Percentiles rank a stretch among this genome's conserved stretches.
Conservation (phyloP, 2,797 vertebrate genomes). For the Silurus lanzhouensis region DNA sequence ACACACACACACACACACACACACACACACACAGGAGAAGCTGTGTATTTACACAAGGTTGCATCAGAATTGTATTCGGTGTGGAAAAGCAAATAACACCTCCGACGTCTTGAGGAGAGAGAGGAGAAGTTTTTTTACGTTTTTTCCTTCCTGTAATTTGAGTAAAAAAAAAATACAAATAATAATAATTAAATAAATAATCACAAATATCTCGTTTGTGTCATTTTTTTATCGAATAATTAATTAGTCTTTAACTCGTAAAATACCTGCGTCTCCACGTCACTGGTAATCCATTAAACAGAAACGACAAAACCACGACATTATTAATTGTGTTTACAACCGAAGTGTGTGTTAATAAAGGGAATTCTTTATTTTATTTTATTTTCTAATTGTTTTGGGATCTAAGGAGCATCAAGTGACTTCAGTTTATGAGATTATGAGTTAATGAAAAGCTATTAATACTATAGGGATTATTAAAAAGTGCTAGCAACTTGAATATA, state of each 20-base stretch:
- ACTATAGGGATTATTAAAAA: not conserved
- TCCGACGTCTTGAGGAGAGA: constrained; percentile 9
- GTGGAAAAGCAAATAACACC: constrained; percentile 47
- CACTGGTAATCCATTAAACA: not conserved
- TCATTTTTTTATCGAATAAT: not conserved
- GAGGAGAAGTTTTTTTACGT: constrained; percentile 14
- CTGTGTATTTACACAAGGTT: constrained; percentile 55
- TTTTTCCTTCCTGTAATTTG: not conserved
- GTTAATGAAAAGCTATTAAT: not conserved
- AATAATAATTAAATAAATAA: too few species aligned
- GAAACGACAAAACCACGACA: not conserved
- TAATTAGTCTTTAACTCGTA: not conserved
- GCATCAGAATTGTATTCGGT: constrained; percentile 55
- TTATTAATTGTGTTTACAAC: too few species aligned
- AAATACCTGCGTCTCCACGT: not conserved
- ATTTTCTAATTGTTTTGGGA: not conserved
- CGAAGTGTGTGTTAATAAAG: too few species aligned
- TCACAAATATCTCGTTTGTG: not conserved
- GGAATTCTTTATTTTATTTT: not conserved
- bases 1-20: constrained; percentile 19
- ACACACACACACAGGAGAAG: not conserved
- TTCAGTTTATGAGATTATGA: not conserved
- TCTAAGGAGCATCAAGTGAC: not conserved
- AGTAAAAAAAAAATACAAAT: not conserved
- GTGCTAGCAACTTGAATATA: not conserved